phyloP scores from a whole-genome alignment of 2,797 vertebrate genomes.

The Microtus obscurus region DNA sequence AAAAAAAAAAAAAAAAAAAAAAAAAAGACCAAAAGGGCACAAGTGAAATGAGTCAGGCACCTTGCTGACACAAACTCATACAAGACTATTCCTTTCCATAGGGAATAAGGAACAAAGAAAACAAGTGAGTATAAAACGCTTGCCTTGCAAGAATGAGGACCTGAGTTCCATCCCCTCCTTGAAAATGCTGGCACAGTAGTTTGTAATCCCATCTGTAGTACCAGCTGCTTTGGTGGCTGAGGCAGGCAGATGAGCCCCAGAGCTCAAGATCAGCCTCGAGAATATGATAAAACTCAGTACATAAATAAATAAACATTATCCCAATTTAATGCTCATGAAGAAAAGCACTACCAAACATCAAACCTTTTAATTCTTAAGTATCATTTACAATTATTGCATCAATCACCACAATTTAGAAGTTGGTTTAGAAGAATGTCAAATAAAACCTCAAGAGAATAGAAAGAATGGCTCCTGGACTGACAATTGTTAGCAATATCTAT shows the following conservation, averaged over 20 bases:
- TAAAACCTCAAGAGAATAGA: background rate
- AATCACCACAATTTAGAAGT: background rate
- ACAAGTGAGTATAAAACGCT: background rate
- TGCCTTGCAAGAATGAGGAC: background rate
- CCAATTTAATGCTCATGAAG: background rate
- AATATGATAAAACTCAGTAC: background rate
- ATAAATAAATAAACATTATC: too few species aligned
- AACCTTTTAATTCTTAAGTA: background rate
- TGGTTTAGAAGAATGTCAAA: conserved; percentile 4
- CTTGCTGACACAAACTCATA: background rate
- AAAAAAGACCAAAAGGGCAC: background rate
- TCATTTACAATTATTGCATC: conserved; percentile 16
- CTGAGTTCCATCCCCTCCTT: background rate
- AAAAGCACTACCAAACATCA: conserved; percentile 17
- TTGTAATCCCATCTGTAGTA: background rate
- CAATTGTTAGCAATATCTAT: background rate
- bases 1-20: background rate
- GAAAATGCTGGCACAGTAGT: background rate
- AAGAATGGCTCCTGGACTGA: background rate
- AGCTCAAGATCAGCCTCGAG: background rate
- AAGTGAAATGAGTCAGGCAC: conserved; percentile 8
- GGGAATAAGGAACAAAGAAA: background rate
- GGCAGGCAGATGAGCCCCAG: background rate
- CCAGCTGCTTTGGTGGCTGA: background rate
- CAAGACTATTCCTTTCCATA: background rate